A percentile compares a stretch with the other conserved stretches of the same genome.
Conservation (phyloP, 1,140 invertebrate species). For the Sinonovacula constricta region DNA sequence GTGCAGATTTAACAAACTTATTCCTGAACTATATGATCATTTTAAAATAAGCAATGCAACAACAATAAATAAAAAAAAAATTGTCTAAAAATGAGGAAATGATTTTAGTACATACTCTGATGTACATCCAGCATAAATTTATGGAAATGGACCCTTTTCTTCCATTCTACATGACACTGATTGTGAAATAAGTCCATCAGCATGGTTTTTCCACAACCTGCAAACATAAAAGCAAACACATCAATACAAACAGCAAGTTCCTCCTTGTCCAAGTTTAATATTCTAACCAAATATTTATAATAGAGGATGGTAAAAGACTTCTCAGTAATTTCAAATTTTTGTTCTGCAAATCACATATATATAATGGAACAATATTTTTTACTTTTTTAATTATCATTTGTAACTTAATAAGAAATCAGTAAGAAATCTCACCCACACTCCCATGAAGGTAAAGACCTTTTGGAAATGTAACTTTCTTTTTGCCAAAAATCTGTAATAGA, state of each 20-base stretch:
- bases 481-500: constrained; percentile 40
- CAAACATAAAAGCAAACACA: constrained; percentile 40
- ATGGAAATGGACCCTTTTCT: constrained; percentile 96
- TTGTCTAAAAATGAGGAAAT: background rate
- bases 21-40: too few relatives aligned
- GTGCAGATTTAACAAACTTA: too few relatives aligned
- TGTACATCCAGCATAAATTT: constrained; percentile 99
- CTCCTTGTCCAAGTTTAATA: background rate
- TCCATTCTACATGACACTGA: constrained; percentile 83
- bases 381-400: too few relatives aligned
- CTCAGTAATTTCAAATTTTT: background rate
- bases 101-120: constrained; percentile 80
- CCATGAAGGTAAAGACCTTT: constrained; percentile 82
- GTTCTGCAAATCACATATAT: background rate
- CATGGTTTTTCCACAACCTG: constrained; percentile 89
- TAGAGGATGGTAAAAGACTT: constrained; percentile 7
- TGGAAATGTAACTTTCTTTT: constrained; percentile 53
- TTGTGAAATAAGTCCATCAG: constrained; percentile 99
- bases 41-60: too few relatives aligned
- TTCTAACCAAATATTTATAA: background rate
- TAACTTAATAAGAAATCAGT: too few relatives aligned
- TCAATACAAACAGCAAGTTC: background rate
- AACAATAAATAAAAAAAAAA: constrained; percentile 2
- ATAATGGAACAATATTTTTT: background rate
- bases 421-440: constrained; percentile 78